Conservation (phyloP, 2,113 vertebrate genomes). For the Calidris pugnax region DNA sequence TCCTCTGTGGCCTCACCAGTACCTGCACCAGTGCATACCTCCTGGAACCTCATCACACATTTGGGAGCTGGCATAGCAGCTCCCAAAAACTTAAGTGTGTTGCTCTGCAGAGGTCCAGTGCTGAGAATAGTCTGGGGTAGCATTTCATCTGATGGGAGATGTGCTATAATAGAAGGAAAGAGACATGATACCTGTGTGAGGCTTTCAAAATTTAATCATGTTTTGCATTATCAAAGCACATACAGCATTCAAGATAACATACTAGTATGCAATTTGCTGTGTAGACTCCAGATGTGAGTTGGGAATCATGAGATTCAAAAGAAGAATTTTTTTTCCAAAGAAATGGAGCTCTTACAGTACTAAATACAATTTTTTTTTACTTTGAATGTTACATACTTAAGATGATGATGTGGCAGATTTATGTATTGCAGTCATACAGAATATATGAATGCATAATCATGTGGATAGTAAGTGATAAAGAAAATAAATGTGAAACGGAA, state of each 20-base stretch:
- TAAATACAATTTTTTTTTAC: not conserved
- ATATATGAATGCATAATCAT: not conserved
- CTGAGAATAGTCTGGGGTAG: not conserved
- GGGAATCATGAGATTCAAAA: not conserved
- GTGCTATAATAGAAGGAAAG: not conserved
- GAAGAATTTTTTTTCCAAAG: not conserved
- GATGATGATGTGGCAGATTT: not conserved
- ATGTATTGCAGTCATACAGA: not conserved
- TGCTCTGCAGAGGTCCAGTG: not conserved
- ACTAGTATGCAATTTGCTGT: not conserved
- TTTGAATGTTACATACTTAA: not conserved
- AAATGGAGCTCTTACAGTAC: not conserved
- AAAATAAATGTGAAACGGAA: not conserved
- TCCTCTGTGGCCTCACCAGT: accelerated
- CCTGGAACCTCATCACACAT: not conserved
- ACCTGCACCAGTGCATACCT: not conserved
- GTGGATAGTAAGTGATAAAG: not conserved
- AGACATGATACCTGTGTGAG: not conserved
- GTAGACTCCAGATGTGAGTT: not conserved
- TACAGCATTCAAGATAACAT: not conserved
- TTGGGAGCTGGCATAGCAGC: not conserved
- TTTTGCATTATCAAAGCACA: not conserved
- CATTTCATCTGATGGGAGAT: not conserved
- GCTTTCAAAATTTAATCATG: not conserved
- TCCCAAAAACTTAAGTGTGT: not conserved